Base-by-base conservation (phyloP, 2,113 vertebrate species). In the Chunga burmeisteri region DNA sequence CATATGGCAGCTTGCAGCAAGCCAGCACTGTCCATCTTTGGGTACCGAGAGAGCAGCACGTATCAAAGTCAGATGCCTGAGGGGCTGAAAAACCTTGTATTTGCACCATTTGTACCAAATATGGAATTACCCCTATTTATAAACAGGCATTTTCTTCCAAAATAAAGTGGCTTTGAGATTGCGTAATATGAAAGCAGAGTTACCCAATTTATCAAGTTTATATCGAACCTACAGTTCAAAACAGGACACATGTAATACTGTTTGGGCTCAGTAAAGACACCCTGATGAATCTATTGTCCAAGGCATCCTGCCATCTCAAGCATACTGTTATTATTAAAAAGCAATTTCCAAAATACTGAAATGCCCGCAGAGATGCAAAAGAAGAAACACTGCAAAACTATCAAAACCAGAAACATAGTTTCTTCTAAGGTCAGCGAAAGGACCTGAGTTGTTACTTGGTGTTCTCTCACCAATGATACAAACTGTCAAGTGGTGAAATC, bases 221-320 rank as follows among this genome's bases (percentile, higher is more conserved):
- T 3, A 16, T 40, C 16, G 20, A 38, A 46, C 6, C 29, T 38
- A 12, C 8, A 72, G 58, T 12, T 86, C 75, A 70, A n/a, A 86
- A 52, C 4, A 38, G 38, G 79, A 52, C 23, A 62, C 16, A 36
- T 1, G 1, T 9, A n/a, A 59, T 13, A 32, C 8, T 25, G 27
- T 2, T 16, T 23, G 86, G 44, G 38, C 42, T 47, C 66, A 26
- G 22, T 4, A 29, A 46, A 47, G 27, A 55, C 8, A n/a, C 8
- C 17, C 32, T 23, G 36, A 27, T 0, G 0, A 58, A 73, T 44
- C 62, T 52, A 3, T 3, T 20, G 26, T 34, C 29, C 1, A 7
- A 80, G 46, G 58, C 71, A 82, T 13, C 49, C 79, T 72, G 46
- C 36, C 61, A 10, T 10, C n/a, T 78, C 89, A 61, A 61, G 53